Base-by-base conservation (phyloP, 2,797 vertebrate species). In the Gallinago solitaria region DNA sequence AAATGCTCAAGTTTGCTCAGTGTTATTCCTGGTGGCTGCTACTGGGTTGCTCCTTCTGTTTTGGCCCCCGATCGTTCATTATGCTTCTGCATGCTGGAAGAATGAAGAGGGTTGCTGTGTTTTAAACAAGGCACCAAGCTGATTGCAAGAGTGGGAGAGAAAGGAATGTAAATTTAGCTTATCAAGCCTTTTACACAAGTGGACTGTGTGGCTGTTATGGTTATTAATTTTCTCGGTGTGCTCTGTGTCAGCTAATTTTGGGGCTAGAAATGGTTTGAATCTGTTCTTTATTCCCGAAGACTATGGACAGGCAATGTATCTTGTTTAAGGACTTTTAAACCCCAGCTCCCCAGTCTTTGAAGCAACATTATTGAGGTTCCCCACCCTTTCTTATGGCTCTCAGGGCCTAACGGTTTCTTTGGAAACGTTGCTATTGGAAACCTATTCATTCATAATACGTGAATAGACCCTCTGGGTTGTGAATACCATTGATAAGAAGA, bases 341-440 rank as follows among this genome's bases (percentile, higher is more conserved):
- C 51, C 43, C 74, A 5, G 13, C 39, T 93, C 47, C 74, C 50
- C 37, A 64, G 18, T 80, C 74, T 87, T 84, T 94, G 87, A 91
- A 92, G 91, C 67, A 96, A 47, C 11, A 14, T 89, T 96, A 41
- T 18, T 74, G n/a, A 71, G 79, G 90, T 96, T 89, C 94, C 96
- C 97, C 85, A 95, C 92, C 77, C 95, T 96, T 95, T 76, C 71
- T 91, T 89, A 67, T 2, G 8, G 90, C 96, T 94, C 87, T 90
- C 24, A 4, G 95, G 96, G 93, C 92, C 96, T 96, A 64, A 94
- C 74, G 1, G 54, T 81, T 96, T 93, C 70, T 74, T 70, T 96
- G 89, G 93, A 97, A 96, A 90, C 54, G 97, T 98, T 97, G 97
- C 98, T 93, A 87, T 94, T 97, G 97, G 97, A 98, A 98, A 98